A percentile compares a stretch with the other conserved stretches of the same genome.
Evolutionary conservation across 1,140 invertebrate genomes (phyloP).

Genomic region (Arion vulgaris): DNA sequence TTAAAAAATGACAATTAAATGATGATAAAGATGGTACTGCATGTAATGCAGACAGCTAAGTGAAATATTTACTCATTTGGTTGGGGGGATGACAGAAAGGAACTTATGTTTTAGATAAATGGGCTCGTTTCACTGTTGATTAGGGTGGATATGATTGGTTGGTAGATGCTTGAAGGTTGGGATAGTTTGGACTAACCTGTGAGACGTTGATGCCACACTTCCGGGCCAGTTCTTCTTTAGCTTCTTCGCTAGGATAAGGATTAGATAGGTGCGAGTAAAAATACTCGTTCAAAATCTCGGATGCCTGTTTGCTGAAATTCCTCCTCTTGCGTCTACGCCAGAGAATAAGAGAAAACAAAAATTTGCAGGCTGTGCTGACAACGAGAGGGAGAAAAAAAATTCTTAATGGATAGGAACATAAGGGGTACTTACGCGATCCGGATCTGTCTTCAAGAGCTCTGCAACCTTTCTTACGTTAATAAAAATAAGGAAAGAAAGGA

Average conservation of each 20-base stretch:
- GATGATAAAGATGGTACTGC: too few species aligned
- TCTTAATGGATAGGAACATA: conserved; percentile 5
- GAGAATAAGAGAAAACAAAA: not conserved
- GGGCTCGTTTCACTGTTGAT: not conserved
- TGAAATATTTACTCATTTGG: too few species aligned
- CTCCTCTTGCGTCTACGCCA: conserved; percentile 90
- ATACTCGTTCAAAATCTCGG: conserved; percentile 99
- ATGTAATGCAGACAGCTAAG: too few species aligned
- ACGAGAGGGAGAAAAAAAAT: conserved; percentile 21
- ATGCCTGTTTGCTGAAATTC: conserved; percentile 99
- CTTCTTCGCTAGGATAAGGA: conserved; percentile 99
- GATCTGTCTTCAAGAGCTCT: conserved; percentile 11
- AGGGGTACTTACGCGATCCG: conserved; percentile 16
- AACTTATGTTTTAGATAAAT: not conserved
- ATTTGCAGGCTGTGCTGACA: not conserved
- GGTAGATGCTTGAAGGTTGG: conserved; percentile 4
- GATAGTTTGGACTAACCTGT: conserved; percentile 77
- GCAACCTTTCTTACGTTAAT: not conserved
- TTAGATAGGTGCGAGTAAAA: conserved; percentile 99
- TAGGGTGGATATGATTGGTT: conserved; percentile 6
- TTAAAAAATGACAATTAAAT: too few species aligned
- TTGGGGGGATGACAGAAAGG: too few species aligned
- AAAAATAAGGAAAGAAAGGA: not conserved
- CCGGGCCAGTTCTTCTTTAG: conserved; percentile 99
- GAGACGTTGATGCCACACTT: conserved; percentile 99